A percentile compares a stretch with the other conserved stretches of the same genome.
Evolutionary conservation across 2,888 invertebrate genomes (phyloP).

Genomic region (Pteria penguin): DNA sequence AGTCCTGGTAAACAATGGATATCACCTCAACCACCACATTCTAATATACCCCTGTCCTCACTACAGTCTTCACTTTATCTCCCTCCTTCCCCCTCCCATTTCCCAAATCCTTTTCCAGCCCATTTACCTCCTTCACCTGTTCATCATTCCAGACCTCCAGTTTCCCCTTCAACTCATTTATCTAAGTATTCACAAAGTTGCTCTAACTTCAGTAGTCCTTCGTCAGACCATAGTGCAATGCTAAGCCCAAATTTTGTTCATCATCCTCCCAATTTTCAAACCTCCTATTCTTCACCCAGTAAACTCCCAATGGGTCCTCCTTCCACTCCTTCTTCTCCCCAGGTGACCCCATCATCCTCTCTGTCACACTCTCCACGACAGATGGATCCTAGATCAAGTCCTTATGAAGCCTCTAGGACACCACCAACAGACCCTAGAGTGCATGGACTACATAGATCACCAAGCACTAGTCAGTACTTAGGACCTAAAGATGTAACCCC

Average conservation of each 20-base stretch:
- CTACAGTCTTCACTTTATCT: too few species aligned
- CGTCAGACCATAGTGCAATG: neutral
- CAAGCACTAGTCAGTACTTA: neutral
- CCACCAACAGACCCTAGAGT: neutral
- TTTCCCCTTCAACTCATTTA: neutral
- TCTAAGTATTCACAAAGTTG: too few species aligned
- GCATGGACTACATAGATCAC: neutral
- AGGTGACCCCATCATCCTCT: neutral
- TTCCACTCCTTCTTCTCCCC: neutral
- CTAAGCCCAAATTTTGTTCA: neutral
- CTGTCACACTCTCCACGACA: neutral
- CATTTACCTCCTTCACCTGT: constrained; percentile 14
- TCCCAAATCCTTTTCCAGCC: neutral
- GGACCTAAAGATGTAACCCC: constrained; percentile 1
- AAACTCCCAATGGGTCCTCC: constrained; percentile 12
- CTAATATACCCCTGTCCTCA: neutral
- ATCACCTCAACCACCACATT: neutral
- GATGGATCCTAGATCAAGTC: neutral
- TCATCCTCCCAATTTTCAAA: neutral
- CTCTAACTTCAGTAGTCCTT: too few species aligned
- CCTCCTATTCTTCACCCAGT: neutral
- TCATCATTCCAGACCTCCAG: neutral
- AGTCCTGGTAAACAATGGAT: neutral
- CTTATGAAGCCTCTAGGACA: neutral
- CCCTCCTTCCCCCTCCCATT: neutral